phyloP scores from a whole-genome alignment of 2,113 vertebrate species.

The Cariama cristata region DNA sequence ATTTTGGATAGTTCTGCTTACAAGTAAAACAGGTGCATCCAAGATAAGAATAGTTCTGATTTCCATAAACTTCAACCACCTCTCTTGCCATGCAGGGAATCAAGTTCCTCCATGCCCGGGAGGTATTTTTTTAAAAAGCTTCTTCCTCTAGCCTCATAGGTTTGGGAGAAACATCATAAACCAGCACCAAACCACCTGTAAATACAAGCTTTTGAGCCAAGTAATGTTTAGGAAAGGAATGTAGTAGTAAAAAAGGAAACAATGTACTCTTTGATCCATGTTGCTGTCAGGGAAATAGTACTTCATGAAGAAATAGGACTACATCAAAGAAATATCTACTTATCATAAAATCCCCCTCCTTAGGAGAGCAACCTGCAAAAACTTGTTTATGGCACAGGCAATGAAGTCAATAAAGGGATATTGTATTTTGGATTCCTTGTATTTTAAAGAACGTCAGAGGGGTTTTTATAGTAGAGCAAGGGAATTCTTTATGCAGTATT shows the following conservation, averaged over 20 bases:
- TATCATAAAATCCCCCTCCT: background rate
- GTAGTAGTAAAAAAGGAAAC: background rate
- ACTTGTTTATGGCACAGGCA: background rate
- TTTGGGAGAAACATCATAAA: background rate
- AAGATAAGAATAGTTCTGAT: background rate
- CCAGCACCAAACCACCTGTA: background rate
- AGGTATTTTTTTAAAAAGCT: background rate
- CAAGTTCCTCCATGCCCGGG: background rate
- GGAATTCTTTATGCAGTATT: background rate
- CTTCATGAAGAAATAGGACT: background rate
- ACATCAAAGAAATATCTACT: background rate
- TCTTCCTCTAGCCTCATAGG: rapidly evolving
- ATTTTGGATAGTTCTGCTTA: constrained; percentile 4
- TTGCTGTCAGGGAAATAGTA: background rate
- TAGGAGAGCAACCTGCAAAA: background rate
- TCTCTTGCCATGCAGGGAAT: background rate
- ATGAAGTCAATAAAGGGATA: background rate
- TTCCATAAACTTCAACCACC: background rate
- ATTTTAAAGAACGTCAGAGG: background rate
- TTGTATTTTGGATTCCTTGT: background rate
- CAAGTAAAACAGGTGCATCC: constrained; percentile 24
- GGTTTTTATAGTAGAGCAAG: background rate
- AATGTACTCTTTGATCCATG: background rate
- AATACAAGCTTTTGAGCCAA: background rate
- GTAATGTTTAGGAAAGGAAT: background rate